Evolutionary conservation across 2,113 vertebrate genomes (phyloP).

Genomic region (Strix uralensis): DNA sequence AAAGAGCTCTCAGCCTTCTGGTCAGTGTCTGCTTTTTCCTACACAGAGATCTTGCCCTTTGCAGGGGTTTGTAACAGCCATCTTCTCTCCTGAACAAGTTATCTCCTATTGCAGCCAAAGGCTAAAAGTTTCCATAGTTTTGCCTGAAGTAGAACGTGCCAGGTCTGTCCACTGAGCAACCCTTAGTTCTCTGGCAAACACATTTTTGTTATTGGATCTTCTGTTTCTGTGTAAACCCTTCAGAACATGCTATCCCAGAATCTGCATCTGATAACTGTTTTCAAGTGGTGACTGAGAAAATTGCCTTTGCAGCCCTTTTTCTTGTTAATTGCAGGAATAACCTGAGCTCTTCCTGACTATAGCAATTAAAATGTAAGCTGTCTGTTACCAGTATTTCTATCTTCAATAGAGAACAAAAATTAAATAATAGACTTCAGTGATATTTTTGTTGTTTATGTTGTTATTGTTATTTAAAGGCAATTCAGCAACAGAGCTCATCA

Average conservation of each 20-base stretch:
- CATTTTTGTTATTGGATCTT: neutral
- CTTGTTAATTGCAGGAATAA: slow-evolving; percentile 27
- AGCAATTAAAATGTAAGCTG: neutral
- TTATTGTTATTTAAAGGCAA: slow-evolving; percentile 73
- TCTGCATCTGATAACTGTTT: neutral
- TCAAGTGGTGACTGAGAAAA: slow-evolving; percentile 17
- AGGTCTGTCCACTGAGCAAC: neutral
- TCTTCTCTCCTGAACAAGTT: neutral
- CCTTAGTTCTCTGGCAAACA: neutral
- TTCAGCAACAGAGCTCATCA: slow-evolving; percentile 93
- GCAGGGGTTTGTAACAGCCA: neutral
- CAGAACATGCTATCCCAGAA: neutral
- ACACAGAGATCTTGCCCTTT: neutral
- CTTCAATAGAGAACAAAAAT: neutral
- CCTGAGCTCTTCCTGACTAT: neutral
- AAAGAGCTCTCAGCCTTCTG: neutral
- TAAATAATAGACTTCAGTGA: neutral
- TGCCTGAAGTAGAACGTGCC: neutral
- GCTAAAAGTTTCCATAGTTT: neutral
- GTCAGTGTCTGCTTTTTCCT: neutral
- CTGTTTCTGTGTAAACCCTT: neutral
- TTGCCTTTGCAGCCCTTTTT: slow-evolving; percentile 6
- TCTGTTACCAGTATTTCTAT: neutral
- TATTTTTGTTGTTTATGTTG: neutral
- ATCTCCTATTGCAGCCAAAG: neutral